Evolutionary conservation across 2,888 invertebrate genomes (phyloP).

Genomic region (Galerucella nymphaeae): DNA sequence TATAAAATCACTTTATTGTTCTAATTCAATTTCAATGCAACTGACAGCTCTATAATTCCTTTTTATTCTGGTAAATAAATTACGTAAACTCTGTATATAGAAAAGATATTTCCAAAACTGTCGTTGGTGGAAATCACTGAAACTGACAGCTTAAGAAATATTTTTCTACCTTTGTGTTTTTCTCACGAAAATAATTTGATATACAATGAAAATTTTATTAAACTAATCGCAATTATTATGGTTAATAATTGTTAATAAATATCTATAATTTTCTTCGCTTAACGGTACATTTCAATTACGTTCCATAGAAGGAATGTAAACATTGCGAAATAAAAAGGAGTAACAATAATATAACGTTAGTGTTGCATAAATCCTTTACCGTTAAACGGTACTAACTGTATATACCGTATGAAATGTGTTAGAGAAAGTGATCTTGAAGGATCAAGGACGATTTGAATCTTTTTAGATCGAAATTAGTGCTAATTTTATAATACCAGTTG

Average conservation of each 20-base stretch:
- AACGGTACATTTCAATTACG: not conserved
- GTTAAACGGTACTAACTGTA: constrained; percentile 14
- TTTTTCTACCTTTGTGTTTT: not conserved
- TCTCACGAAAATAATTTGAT: not conserved
- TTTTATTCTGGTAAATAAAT: too few relatives aligned
- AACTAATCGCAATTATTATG: too few relatives aligned
- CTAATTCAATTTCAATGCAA: too few relatives aligned
- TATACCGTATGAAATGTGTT: not conserved
- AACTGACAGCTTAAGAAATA: not conserved
- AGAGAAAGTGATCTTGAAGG: constrained; percentile 25
- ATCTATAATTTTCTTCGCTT: not conserved
- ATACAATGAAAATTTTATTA: too few relatives aligned
- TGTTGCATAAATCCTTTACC: not conserved
- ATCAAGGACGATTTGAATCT: constrained; percentile 32
- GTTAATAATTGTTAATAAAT: not conserved
- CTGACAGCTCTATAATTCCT: not conserved
- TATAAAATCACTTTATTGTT: too few relatives aligned
- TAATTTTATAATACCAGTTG: not conserved
- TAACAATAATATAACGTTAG: constrained; percentile 8
- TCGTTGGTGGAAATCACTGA: not conserved
- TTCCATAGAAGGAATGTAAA: not conserved
- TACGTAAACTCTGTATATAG: not conserved
- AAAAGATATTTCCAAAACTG: not conserved
- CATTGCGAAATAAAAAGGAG: constrained; percentile 5
- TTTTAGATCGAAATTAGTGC: constrained; percentile 7